Base-by-base conservation (phyloP, 2,797 vertebrate genomes). In the Sebastes variabilis region DNA sequence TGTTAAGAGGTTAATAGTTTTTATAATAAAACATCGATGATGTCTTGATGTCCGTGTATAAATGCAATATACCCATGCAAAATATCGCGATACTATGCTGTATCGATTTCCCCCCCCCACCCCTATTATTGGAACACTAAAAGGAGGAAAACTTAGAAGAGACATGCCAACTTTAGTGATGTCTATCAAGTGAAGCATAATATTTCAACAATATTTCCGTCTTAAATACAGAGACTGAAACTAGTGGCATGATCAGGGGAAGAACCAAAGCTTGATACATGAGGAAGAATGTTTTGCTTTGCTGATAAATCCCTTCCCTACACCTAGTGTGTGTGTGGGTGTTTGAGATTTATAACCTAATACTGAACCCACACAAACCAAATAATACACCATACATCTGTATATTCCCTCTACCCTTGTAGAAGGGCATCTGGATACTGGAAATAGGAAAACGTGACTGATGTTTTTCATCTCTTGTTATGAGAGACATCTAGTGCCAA, bases 361-460 rank as follows among this genome's bases (percentile, higher is more conserved):
- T 66, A 75, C 62, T 86, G 59, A 75, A 82, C 46, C 72, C 79
- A 54, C 88, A 83, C 34, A 84, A 87, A 78, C 49, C 29, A 66
- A 87, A 75, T 76, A 77, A 74, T 78, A 80, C 66, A 56, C 77
- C 74, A 80, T 87, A 86, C 89, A 91, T 89, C 79, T 73, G 38
- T 66, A 54, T 75, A 81, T 82, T 73, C 79, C 82, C 49, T 65
- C 59, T 76, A 72, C 80, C 49, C 73, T 88, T 74, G 72, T 66
- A 86, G 80, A 88, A 65, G 86, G 89, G 76, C 87, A 88, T 89
- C 67, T 85, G 80, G 79, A 91, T 82, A 58, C 86, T 79, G 81
- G 81, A 74, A 94, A 87, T 80, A 79, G 89, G 89, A 93, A 94
- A 92, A 90, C 90, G 86, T 89, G 84, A 94, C 72, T 80, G 68